A percentile compares a stretch with the other conserved stretches of the same genome.
These are phyloP conservation scores for Andrena trimmerana DNA, from an alignment of 2,888 invertebrate genomes.

Conservation along the genomic window DNA sequence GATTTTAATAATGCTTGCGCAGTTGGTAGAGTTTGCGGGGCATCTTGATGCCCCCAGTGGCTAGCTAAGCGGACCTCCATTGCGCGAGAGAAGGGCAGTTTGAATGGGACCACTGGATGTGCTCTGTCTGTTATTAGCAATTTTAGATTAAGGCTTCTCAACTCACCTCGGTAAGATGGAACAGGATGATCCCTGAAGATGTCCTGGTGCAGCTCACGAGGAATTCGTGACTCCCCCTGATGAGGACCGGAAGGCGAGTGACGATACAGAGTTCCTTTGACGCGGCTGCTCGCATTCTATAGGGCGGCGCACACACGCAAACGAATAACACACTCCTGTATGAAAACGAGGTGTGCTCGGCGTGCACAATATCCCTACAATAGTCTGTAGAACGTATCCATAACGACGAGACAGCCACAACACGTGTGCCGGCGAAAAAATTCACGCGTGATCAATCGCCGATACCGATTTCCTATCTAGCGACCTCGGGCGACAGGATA, in stretches of 20 bases:
- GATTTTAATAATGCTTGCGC: not conserved
- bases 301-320: conserved; percentile 49
- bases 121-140: no score
- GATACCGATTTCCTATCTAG: conserved; percentile 47
- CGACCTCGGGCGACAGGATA: not conserved
- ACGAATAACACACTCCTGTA: conserved; percentile 42
- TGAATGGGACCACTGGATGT: no score
- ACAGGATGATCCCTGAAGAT: no score
- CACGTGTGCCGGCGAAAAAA: conserved; percentile 64
- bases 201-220: not conserved
- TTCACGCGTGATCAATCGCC: conserved; percentile 57
- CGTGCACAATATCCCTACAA: conserved; percentile 41
- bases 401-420: conserved; percentile 78
- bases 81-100: no score
- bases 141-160: no score
- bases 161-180: no score
- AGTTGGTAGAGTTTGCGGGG: no score
- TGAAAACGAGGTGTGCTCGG: conserved; percentile 61
- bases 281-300: conserved; percentile 59
- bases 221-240: conserved; percentile 44
- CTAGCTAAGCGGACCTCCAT: no score
- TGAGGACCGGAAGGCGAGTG: conserved; percentile 74
- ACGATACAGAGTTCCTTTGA: conserved; percentile 65
- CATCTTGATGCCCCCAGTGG: no score
- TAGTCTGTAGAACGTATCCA: conserved; percentile 72